Conservation (phyloP, 2,113 vertebrate genomes). For the Nothocercus julius region DNA sequence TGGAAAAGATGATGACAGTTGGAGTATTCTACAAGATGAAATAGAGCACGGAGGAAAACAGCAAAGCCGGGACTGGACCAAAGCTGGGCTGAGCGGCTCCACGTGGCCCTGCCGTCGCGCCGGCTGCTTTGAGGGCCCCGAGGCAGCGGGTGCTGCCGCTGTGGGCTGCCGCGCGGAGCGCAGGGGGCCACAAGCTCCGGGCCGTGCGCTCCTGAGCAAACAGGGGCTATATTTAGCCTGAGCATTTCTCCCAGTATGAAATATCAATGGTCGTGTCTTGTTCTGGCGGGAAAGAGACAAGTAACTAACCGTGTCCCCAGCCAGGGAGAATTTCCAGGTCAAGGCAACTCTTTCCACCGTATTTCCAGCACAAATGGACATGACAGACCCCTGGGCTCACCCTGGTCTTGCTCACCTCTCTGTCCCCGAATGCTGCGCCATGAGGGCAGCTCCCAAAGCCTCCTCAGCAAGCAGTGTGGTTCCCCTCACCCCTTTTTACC, state of each 20-base stretch:
- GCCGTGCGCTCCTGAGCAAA: fast-evolving
- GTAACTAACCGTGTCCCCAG: neutral
- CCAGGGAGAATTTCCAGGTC: neutral
- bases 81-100: neutral
- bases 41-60: fast-evolving
- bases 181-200: fast-evolving
- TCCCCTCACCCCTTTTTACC: neutral
- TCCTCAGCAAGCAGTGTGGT: neutral
- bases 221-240: neutral
- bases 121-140: neutral
- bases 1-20: fast-evolving
- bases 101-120: too few relatives aligned
- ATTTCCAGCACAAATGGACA: neutral
- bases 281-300: neutral
- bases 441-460: neutral
- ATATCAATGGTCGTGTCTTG: neutral
- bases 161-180: neutral
- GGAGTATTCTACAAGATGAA: neutral
- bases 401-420: neutral
- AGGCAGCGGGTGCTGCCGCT: neutral
- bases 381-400: neutral
- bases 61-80: neutral
- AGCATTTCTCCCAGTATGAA: neutral
- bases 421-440: neutral
- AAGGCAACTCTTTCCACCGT: neutral